A percentile compares a stretch with the other conserved stretches of the same genome.
Conservation (phyloP, 1,140 invertebrate species). For the Calliphora vicina region DNA sequence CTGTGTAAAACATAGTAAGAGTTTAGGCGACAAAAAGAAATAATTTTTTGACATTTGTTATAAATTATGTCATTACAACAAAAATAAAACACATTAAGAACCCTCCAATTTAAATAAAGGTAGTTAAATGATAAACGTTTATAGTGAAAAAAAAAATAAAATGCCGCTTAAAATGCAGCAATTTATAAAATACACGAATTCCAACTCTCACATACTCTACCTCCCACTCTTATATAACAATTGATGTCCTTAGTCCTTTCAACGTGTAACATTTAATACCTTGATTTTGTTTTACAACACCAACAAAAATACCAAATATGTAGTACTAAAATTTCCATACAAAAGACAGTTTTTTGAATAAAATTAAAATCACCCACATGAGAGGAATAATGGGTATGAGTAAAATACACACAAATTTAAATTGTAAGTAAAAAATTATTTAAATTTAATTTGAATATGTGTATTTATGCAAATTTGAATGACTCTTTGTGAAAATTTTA, state of each 20-base stretch:
- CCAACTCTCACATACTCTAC: not conserved
- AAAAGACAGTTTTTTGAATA: not conserved
- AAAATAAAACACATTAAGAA: not conserved
- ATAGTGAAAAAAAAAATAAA: not conserved
- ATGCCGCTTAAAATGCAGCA: not conserved
- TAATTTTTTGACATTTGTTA: not conserved
- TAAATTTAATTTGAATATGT: too few species aligned
- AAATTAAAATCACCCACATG: not conserved
- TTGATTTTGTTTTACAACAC: not conserved
- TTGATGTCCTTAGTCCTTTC: not conserved
- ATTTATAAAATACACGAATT: not conserved
- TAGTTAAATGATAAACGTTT: not conserved
- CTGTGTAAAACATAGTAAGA: not conserved
- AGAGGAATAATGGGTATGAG: not conserved
- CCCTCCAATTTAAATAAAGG: not conserved
- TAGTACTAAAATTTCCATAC: not conserved
- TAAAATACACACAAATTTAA: not conserved
- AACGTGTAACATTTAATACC: not conserved
- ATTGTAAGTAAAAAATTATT: too few species aligned
- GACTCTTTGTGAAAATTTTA: too few species aligned
- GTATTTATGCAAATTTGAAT: too few species aligned
- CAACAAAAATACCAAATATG: not conserved
- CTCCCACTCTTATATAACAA: not conserved
- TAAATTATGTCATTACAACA: conserved; percentile 27
- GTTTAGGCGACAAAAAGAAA: conserved; percentile 11